Conservation (phyloP, 2,888 invertebrate genomes). For the Iphiclides podalirius region DNA sequence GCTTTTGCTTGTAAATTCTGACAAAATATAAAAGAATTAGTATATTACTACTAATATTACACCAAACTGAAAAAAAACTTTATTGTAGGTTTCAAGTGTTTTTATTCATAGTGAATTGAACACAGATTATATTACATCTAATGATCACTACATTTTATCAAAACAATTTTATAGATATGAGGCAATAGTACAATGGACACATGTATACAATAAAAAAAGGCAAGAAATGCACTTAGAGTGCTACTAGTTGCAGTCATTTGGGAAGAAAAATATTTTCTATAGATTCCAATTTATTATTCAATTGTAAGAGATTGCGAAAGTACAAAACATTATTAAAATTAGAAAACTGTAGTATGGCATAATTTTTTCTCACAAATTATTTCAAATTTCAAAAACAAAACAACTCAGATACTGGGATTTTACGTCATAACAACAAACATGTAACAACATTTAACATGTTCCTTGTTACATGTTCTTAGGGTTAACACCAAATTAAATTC, state of each 20-base stretch:
- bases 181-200: background rate
- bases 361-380: background rate
- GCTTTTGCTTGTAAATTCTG: too few species aligned
- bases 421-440: too few species aligned
- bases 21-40: too few species aligned
- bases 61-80: too few species aligned
- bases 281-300: background rate
- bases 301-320: background rate
- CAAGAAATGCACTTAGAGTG: background rate
- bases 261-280: background rate
- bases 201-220: background rate
- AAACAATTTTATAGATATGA: background rate
- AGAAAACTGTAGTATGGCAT: background rate
- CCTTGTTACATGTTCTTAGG: too few species aligned
- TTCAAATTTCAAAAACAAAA: background rate
- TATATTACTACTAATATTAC: too few species aligned
- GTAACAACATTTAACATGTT: too few species aligned
- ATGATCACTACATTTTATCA: background rate
- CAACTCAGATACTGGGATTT: background rate
- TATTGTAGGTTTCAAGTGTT: too few species aligned
- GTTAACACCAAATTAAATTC: too few species aligned
- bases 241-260: background rate
- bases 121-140: background rate
- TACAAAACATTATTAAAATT: background rate
- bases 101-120: background rate